phyloP scores from a whole-genome alignment of 1,140 invertebrate genomes.

The Heliconius eleuchia region DNA sequence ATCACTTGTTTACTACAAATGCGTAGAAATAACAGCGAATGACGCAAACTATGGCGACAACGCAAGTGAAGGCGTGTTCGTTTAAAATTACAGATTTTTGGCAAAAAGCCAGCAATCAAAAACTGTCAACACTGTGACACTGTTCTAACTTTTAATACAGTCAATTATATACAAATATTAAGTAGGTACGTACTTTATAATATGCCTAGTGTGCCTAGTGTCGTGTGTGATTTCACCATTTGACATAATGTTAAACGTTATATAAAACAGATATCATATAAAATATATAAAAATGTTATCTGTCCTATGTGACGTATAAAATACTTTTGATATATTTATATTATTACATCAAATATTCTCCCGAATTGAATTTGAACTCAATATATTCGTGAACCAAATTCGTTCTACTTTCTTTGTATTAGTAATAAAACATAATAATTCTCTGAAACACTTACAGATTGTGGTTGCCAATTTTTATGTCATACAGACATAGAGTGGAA shows the following conservation, averaged over 20 bases:
- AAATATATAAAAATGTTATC: too few species aligned
- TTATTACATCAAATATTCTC: too few species aligned
- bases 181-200: too few species aligned
- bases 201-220: too few species aligned
- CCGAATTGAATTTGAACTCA: too few species aligned
- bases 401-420: background rate
- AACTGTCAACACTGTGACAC: slow-evolving; percentile 16
- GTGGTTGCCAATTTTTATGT: slow-evolving; percentile 1
- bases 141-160: slow-evolving; percentile 5
- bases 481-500: too few species aligned
- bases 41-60: slow-evolving; percentile 35
- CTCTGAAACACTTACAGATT: slow-evolving; percentile 9
- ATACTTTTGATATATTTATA: too few species aligned
- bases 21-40: slow-evolving; percentile 32
- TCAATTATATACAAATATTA: background rate
- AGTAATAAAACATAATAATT: background rate
- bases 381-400: too few species aligned
- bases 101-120: slow-evolving; percentile 20
- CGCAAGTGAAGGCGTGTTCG: slow-evolving; percentile 32
- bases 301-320: too few species aligned
- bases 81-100: slow-evolving; percentile 22
- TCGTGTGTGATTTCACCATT: too few species aligned
- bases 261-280: too few species aligned
- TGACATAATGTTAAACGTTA: too few species aligned
- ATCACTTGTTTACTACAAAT: slow-evolving; percentile 32